These are phyloP conservation scores for Chondrosia reniformis DNA, from an alignment of 37 sponge, comb jelly and placozoan species.

Conservation along the genomic window DNA sequence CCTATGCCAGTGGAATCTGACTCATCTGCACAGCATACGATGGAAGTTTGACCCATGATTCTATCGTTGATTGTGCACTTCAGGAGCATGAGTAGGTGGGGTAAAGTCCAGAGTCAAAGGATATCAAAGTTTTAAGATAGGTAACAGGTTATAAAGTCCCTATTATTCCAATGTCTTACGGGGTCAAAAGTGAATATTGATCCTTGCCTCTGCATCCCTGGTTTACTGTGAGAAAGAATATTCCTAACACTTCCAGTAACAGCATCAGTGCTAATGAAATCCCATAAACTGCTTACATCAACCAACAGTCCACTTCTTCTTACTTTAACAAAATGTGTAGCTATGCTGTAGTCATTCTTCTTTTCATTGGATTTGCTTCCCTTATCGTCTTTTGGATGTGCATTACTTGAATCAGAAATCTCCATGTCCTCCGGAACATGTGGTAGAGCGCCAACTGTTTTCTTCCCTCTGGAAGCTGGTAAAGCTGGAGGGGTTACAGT, in stretches of 20 bases:
- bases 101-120: too few species aligned
- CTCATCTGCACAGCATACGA: too few species aligned
- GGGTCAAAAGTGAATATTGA: constrained; percentile 84
- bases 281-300: constrained; percentile 79
- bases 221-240: constrained; percentile 39
- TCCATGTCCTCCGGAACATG: constrained; percentile 22
- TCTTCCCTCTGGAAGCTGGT: constrained; percentile 6
- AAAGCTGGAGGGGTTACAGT: not conserved
- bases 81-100: too few species aligned
- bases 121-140: too few species aligned
- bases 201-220: constrained; percentile 65
- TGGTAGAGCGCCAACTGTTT: not conserved
- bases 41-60: too few species aligned
- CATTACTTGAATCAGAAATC: not conserved
- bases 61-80: too few species aligned
- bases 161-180: too few species aligned
- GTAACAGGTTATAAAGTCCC: too few species aligned
- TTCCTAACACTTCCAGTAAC: constrained; percentile 63
- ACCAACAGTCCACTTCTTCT: constrained; percentile 66
- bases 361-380: not conserved
- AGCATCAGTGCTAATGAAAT: constrained; percentile 67
- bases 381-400: too few species aligned
- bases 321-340: constrained; percentile 79
- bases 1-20: too few species aligned
- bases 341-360: constrained; percentile 40